Evolutionary conservation across 2,113 vertebrate genomes (phyloP).

Genomic region (Trematomus loennbergii): DNA sequence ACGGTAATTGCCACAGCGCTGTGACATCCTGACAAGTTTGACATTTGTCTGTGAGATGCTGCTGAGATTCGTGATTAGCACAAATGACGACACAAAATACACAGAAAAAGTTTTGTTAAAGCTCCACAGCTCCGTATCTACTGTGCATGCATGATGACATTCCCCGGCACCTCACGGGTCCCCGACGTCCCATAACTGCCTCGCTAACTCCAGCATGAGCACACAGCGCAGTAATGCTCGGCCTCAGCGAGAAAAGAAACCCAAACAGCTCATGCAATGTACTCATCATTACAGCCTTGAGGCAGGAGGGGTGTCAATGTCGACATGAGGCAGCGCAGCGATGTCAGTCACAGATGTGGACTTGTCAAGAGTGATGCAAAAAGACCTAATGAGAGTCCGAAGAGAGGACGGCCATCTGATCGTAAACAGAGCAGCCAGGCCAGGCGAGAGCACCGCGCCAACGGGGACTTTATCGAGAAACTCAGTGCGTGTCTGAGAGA

Average conservation of each 20-base stretch:
- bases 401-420: conserved; percentile 26
- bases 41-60: conserved; percentile 18
- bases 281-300: conserved; percentile 48
- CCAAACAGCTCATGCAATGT: conserved; percentile 6
- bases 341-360: conserved; percentile 46
- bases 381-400: conserved; percentile 20
- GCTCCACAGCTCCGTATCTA: neutral
- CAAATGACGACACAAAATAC: conserved; percentile 2
- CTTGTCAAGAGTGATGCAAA: conserved; percentile 46
- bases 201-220: conserved; percentile 5
- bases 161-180: neutral
- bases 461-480: conserved; percentile 46
- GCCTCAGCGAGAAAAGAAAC: neutral
- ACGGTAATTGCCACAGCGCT: conserved; percentile 11
- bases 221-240: conserved; percentile 7
- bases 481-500: conserved; percentile 41
- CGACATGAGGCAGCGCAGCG: conserved; percentile 14
- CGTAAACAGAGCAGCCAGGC: conserved; percentile 41
- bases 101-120: neutral
- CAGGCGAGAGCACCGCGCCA: conserved; percentile 26
- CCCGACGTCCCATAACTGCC: neutral
- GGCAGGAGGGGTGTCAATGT: conserved; percentile 49
- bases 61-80: conserved; percentile 32
- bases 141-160: conserved; percentile 9
- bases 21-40: conserved; percentile 36